Evolutionary conservation across 2,888 invertebrate species (phyloP), one percentile per base, ranked within the genome.

Genomic region (Drosophila rubida): DNA sequence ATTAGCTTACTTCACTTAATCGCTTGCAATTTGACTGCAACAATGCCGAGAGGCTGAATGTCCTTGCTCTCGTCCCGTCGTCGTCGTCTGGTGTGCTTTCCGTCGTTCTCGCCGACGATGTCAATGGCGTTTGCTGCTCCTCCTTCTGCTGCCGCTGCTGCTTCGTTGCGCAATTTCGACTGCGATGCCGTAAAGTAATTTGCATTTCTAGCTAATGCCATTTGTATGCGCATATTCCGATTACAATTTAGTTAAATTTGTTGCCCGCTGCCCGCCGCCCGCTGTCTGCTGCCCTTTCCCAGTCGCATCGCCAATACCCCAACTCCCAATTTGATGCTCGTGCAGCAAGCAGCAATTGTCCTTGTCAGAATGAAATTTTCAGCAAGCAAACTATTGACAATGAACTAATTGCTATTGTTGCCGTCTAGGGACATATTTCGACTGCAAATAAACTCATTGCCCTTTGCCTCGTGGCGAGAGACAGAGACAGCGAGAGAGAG

Each of bases 151-250:
- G 4, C 37, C 25, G 30, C 55, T 32, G 14, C 22, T 45, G 8
- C 37, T 30, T 49, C 44, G 14, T 30, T 50, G 39, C 57, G 46
- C 60, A 57, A 67, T 58, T 53, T 39, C 49, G 39, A 42, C 67
- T 75, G 76, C 30, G 60, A 69, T 79, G 71, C 68, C 80, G 74
- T 83, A 88, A 87, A 88, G 88, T 80, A 87, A 83, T 83, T 88
- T 87, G 86, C 87, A 83, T 86, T 83, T 86, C 73, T 45, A 70
- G 86, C 82, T 88, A 88, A 85, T 85, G 82, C 87, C 88, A 85
- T 85, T 85, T 88, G 85, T 87, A 88, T 85, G 85, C 85, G 86
- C 87, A 83, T 88, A 83, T 86, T 83, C 82, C 82, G 88, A 88
- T 83, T 83, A 83, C 82, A 83, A 86, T 83, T 83, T 83, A 83